Base-by-base conservation (phyloP, 2,888 invertebrate genomes). In the Aleiodes testaceus region DNA sequence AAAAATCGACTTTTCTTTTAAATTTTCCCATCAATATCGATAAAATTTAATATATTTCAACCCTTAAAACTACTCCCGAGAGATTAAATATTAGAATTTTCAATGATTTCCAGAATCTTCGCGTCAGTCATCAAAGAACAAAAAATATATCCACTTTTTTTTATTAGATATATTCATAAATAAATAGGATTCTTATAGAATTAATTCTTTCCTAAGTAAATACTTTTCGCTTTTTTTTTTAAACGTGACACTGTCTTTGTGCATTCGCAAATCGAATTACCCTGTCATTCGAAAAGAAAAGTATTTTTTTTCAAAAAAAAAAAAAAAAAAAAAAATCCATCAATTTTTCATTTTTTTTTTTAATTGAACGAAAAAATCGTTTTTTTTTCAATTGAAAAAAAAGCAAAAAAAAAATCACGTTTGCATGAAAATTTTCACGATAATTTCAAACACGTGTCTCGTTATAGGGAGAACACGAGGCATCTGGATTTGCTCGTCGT, bases 371-470 rank as follows among this genome's bases (percentile, higher is more conserved):
- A n/a, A n/a, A n/a, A n/a, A n/a, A n/a, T n/a, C n/a, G n/a, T n/a
- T n/a, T n/a, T n/a, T n/a, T n/a, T n/a, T n/a, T n/a, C n/a, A n/a
- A n/a, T n/a, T n/a, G n/a, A n/a, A n/a, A n/a, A n/a, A 44, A 44
- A 1, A 20, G 1, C 18, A 6, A 36, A 44, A n/a, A 42, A 44
- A 11, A 18, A 16, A 18, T 7, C 16, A 26, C 16, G n/a, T 36
- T 36, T 36, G 26, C 36, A 36, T 26, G 1, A 50, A 16, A 42
- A 53, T 14, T 9, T 26, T 26, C 3, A 16, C 36, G 42, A 50
- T 44, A 7, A 65, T 69, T 74, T 87, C 79, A 87, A 74, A 87
- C 87, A 79, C 86, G 83, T 73, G 87, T 87, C 81, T 87, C 87
- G 82, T 85, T 87, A 80, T 86, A 87, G 52, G 86, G 81, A 72